Conservation (phyloP, 2,888 invertebrate species). For the Diaprepes abbreviatus region DNA sequence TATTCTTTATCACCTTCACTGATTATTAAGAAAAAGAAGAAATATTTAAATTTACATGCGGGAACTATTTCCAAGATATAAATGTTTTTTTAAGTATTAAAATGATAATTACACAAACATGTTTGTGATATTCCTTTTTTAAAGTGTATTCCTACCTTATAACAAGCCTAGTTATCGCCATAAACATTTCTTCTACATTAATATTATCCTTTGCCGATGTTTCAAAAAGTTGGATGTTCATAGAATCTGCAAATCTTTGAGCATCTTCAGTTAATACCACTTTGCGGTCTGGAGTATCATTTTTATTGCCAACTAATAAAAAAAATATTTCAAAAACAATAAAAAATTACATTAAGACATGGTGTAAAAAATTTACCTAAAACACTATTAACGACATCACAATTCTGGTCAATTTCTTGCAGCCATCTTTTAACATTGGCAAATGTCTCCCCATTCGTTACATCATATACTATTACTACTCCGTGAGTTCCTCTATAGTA, state of each 20-base stretch:
- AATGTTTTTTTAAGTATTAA: too few relatives aligned
- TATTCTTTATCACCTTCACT: too few relatives aligned
- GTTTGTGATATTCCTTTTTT: too few relatives aligned
- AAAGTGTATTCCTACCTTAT: too few relatives aligned
- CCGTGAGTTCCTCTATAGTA: conserved; percentile 99
- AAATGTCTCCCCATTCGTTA: conserved; percentile 98
- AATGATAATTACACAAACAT: too few relatives aligned
- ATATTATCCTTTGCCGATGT: conserved; percentile 99
- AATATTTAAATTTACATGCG: too few relatives aligned
- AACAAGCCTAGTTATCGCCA: conserved; percentile 83
- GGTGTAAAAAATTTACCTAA: conserved; percentile 86
- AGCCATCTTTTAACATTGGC: conserved; percentile 99
- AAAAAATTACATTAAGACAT: too few relatives aligned
- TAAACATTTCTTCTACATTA: conserved; percentile 97
- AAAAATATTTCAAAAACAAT: neutral
- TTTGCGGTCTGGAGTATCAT: conserved; percentile 94
- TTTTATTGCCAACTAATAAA: conserved; percentile 92
- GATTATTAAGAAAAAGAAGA: too few relatives aligned
- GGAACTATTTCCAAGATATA: too few relatives aligned
- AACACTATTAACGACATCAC: conserved; percentile 98
- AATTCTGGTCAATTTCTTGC: conserved; percentile 99
- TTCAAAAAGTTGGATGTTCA: conserved; percentile 97
- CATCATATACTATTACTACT: conserved; percentile 99
- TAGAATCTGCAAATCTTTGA: conserved; percentile 95
- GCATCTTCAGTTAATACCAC: conserved; percentile 98